Percentiles rank a stretch among this genome's conserved stretches.
Evolutionary conservation across 2,113 vertebrate species (phyloP).

Genomic region (Podarcis muralis): DNA sequence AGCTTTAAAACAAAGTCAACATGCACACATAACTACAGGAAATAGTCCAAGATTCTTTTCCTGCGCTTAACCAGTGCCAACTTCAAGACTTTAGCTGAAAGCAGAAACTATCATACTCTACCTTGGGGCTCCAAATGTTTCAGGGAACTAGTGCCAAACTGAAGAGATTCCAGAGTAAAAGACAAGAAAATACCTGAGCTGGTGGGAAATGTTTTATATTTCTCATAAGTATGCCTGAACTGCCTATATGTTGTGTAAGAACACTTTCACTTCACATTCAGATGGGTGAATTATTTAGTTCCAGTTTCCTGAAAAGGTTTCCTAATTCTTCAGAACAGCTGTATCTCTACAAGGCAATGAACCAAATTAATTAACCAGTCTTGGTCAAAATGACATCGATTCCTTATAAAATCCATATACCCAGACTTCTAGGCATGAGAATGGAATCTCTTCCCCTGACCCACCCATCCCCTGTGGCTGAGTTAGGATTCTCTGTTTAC

Average conservation of each 20-base stretch:
- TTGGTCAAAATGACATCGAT: not conserved
- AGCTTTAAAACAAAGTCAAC: slow-evolving; percentile 8
- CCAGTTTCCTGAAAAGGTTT: slow-evolving; percentile 29
- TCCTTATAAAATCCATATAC: not conserved
- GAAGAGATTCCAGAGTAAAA: not conserved
- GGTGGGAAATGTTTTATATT: slow-evolving; percentile 22
- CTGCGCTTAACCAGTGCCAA: slow-evolving; percentile 22
- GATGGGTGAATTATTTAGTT: slow-evolving; percentile 14
- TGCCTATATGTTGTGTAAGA: slow-evolving; percentile 19
- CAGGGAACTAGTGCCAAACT: slow-evolving; percentile 5
- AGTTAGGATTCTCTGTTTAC: not conserved
- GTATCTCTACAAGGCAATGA: slow-evolving; percentile 41
- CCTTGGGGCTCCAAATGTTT: not conserved
- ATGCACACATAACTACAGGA: slow-evolving; percentile 7
- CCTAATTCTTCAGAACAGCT: slow-evolving; percentile 13
- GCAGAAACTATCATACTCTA: slow-evolving; percentile 35
- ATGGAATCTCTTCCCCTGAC: too few relatives aligned
- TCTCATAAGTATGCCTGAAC: not conserved
- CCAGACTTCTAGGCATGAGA: too few relatives aligned
- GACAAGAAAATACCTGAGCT: rapidly evolving
- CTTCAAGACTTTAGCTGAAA: slow-evolving; percentile 42
- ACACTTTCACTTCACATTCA: not conserved
- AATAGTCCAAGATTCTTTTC: slow-evolving; percentile 34
- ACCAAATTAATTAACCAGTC: slow-evolving; percentile 53
- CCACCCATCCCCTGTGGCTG: too few relatives aligned